Percentiles rank a stretch among this genome's conserved stretches.
Evolutionary conservation across 2,797 vertebrate genomes (phyloP).

Genomic region (Eleutherodactylus coqui): DNA sequence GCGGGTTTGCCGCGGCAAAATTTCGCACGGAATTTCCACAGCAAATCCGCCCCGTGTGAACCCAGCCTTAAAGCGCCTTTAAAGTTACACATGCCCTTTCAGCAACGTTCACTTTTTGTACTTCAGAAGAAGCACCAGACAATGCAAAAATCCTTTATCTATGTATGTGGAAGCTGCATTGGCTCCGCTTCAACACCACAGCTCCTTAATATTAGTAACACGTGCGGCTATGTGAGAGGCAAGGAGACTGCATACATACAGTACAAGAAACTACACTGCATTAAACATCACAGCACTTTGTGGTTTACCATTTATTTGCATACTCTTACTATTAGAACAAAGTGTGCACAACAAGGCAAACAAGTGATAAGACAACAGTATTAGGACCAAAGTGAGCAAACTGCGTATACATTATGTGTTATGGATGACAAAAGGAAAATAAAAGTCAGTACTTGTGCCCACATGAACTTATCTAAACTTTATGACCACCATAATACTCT

Average conservation of each 20-base stretch:
- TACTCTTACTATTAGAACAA: background rate
- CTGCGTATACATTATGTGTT: background rate
- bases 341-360: background rate
- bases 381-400: background rate
- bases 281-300: background rate
- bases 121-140: no score
- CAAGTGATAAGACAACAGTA: background rate
- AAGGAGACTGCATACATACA: background rate
- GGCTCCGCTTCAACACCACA: background rate
- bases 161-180: no score
- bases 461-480: no score
- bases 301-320: slow-evolving; percentile 21
- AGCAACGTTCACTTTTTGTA: no score
- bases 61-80: no score
- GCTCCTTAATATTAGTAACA: background rate
- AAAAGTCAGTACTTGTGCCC: no score
- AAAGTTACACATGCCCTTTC: no score
- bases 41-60: no score
- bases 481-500: no score
- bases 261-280: background rate
- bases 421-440: background rate
- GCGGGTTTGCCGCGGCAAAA: no score
- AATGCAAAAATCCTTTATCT: no score
- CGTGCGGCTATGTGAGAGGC: background rate
- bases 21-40: no score